Evolutionary conservation across 1,140 invertebrate genomes (phyloP), one percentile per base, ranked within the genome.

Genomic region (Adelges cooleyi): DNA sequence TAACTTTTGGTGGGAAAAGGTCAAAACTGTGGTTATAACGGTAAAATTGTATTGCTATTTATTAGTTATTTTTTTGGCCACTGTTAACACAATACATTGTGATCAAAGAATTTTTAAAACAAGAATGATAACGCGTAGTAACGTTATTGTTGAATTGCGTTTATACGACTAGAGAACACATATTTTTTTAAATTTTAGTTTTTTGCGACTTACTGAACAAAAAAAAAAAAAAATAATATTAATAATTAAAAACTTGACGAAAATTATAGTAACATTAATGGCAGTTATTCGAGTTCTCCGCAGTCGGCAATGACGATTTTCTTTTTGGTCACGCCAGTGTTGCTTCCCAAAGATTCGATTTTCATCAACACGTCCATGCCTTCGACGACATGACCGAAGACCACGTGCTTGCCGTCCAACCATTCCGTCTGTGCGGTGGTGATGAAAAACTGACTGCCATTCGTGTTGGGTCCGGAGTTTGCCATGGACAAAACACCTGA

Each of bases 361-460:
- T 89, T 86, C 79, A 87, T 92, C 17, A 98, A 90, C 70, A 98
- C 82, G 75, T 98, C 93, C 86, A 96, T 86, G 59, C 95, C 95
- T 73, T 98, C 92, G 29, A 91, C 82, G 46, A 99, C 93, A 70
- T 84, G 79, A 36, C 96, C 96, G 74, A 98, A 99, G 8, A 99
- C 96, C 44, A 98, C 96, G 72, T 98, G 95, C 76, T 90, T 90
- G 72, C 90, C 89, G 76, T 98, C 93, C 70, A 97, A 78, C 94
- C 95, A 98, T 11, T 83, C 79, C 17, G 95, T 98, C 76, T 95
- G 95, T 22, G 88, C 86, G 1, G 98, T 81, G 2, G 95, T 98
- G 67, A 99, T 90, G 73, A 99, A 99, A 80, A 98, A 99, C 77
- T 99, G 96, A 71, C 93, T 95, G 13, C 96, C 96, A 78, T 99